Percentiles rank a stretch among this genome's conserved stretches.
Conservation (phyloP, 2,797 vertebrate genomes). For the Kryptolebias ocellatus region DNA sequence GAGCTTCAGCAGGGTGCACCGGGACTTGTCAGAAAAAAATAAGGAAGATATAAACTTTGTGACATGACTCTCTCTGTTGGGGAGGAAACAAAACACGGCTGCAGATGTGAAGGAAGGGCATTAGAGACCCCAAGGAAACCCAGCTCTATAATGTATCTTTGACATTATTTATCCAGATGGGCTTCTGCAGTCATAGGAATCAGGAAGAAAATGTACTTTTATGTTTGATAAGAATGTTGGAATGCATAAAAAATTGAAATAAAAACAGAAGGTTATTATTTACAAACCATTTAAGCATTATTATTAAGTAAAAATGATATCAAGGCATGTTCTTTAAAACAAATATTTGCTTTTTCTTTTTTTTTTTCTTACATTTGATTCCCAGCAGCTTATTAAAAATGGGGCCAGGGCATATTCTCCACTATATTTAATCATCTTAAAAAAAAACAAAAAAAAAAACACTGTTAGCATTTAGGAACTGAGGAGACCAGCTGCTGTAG, state of each 20-base stretch:
- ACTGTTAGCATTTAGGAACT: not conserved
- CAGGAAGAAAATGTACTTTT: too few species aligned
- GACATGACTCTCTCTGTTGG: conserved; percentile 29
- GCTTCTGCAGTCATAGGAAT: too few species aligned
- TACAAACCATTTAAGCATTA: too few species aligned
- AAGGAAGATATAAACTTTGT: conserved; percentile 20
- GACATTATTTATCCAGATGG: not conserved
- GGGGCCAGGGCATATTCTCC: not conserved
- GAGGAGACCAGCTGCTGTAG: not conserved
- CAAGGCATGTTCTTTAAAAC: too few species aligned
- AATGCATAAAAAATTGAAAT: too few species aligned
- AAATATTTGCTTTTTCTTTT: not conserved
- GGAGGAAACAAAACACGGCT: conserved; percentile 21
- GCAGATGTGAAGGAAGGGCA: conserved; percentile 30
- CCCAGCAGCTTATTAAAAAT: not conserved
- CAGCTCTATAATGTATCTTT: conserved; percentile 1
- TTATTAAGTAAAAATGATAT: too few species aligned
- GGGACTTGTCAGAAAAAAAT: conserved; percentile 13
- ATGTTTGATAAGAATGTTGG: not conserved
- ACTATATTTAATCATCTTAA: not conserved
- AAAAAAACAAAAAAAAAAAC: not conserved
- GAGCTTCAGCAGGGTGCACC: conserved; percentile 16
- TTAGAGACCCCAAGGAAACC: conserved; percentile 10
- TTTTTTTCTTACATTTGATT: not conserved
- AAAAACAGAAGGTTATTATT: too few species aligned